Conservation (phyloP, 2,113 vertebrate species). For the Micromys minutus region DNA sequence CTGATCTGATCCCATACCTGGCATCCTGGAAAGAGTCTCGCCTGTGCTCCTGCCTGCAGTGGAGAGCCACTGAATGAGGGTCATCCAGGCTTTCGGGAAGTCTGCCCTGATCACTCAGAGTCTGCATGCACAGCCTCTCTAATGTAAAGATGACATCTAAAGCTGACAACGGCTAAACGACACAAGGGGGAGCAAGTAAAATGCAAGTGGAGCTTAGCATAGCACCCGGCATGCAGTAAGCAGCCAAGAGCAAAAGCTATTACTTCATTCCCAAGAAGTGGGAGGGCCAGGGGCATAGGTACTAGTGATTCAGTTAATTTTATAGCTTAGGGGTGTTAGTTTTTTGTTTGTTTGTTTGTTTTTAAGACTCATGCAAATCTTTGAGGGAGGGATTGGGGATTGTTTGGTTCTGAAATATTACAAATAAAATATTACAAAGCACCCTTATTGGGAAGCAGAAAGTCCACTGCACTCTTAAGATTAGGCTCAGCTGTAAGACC, state of each 20-base stretch:
- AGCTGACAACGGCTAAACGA: neutral
- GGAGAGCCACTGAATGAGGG: too few relatives aligned
- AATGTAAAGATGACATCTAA: neutral
- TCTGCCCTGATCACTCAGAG: neutral
- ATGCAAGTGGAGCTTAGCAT: neutral
- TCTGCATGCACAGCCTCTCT: neutral
- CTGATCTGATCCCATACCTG: neutral
- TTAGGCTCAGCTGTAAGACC: neutral
- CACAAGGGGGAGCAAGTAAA: neutral
- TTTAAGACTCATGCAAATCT: constrained; percentile 30
- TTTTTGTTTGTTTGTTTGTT: too few relatives aligned
- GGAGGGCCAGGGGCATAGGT: neutral
- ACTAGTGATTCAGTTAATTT: constrained; percentile 23
- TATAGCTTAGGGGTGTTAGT: neutral
- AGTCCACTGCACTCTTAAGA: neutral
- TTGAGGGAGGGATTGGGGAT: neutral
- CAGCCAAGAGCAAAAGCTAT: neutral
- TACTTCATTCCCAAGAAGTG: neutral
- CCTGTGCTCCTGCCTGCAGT: neutral
- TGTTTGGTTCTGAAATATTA: neutral
- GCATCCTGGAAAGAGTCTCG: neutral
- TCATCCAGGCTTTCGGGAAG: neutral
- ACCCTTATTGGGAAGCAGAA: neutral
- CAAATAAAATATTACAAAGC: neutral
- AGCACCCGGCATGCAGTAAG: neutral